Base-by-base conservation (phyloP, 2,888 invertebrate genomes). In the Drosophila testacea region DNA sequence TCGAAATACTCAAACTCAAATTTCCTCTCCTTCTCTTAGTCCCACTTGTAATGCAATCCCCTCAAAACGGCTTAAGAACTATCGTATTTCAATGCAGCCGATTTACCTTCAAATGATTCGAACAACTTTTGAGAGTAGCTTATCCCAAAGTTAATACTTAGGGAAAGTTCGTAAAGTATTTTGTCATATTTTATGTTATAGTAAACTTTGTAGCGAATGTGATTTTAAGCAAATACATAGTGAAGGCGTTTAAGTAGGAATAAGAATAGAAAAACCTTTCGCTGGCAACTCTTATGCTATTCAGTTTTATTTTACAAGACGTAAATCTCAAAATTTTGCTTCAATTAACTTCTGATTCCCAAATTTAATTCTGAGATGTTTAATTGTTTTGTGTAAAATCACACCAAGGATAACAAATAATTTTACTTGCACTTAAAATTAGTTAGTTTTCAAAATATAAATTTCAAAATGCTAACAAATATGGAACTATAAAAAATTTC, bases 81-180 rank as follows among this genome's bases (percentile, higher is more conserved):
- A 48, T 54, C 52, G 63, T 7, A 48, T 42, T 54, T 62, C 55
- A 36, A 30, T 57, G 47, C 38, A 38, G 16, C 16, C 47, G 47
- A 47, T 57, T 57, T 57, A 39, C 39, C 50, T 39, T 32, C n/a
- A 59, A 59, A 41, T 41, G 48, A 41, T 59, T 59, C 22, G n/a
- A 60, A 30, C 48, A 22, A 22, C 22, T 22, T 46, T 46, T 36
- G 7, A 28, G 36, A 47, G 36, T 10, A 47, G 47, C 57, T 57
- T 47, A 57, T 47, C 38, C 28, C 16, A 30, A 3, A 44, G 7
- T 41, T 38, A 11, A 46, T 22, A 47, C 57, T 38, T 16, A 11
- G 1, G 16, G 38, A 2, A 44, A 34, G 44, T 44, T 56, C 2
- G n/a, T 27, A n/a, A 44, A 55, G 44, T 27, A 44, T 27, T 32